Percentiles rank a stretch among this genome's conserved stretches.
Evolutionary conservation across 1,140 invertebrate species (phyloP).

Genomic region (Scaptomyza montana): DNA sequence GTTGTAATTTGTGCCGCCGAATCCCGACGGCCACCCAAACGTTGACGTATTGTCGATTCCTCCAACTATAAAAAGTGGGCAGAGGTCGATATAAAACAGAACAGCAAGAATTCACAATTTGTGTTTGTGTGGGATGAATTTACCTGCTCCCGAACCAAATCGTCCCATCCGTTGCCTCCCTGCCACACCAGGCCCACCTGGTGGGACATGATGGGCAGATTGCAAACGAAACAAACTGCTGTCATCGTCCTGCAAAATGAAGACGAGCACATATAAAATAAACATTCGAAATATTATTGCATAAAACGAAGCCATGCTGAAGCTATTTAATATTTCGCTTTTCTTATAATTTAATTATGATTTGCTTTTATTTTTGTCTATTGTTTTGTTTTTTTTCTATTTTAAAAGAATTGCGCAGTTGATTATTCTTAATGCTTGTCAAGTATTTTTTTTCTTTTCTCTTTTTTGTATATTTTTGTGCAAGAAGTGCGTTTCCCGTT

Average conservation of each 20-base stretch:
- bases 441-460: background rate
- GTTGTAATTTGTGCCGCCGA: slow-evolving; percentile 95
- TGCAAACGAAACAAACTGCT: slow-evolving; percentile 97
- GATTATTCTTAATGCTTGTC: background rate
- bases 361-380: background rate
- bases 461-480: background rate
- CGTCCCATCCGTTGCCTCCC: slow-evolving; percentile 96
- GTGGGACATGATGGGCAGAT: slow-evolving; percentile 95
- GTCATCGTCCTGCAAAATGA: slow-evolving; percentile 92
- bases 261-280: slow-evolving; percentile 1
- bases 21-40: slow-evolving; percentile 91
- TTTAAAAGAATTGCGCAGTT: background rate
- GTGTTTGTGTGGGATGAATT: background rate
- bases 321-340: background rate
- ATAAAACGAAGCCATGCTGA: background rate
- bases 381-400: background rate
- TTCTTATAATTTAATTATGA: no score
- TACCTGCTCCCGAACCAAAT: slow-evolving; percentile 91
- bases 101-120: no score
- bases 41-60: slow-evolving; percentile 91
- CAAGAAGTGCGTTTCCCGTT: background rate
- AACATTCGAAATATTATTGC: background rate
- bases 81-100: no score
- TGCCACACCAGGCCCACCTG: slow-evolving; percentile 96
- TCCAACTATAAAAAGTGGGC: slow-evolving; percentile 85